Evolutionary conservation across 2,113 vertebrate genomes (phyloP).

Genomic region (Corvus moneduloides): DNA sequence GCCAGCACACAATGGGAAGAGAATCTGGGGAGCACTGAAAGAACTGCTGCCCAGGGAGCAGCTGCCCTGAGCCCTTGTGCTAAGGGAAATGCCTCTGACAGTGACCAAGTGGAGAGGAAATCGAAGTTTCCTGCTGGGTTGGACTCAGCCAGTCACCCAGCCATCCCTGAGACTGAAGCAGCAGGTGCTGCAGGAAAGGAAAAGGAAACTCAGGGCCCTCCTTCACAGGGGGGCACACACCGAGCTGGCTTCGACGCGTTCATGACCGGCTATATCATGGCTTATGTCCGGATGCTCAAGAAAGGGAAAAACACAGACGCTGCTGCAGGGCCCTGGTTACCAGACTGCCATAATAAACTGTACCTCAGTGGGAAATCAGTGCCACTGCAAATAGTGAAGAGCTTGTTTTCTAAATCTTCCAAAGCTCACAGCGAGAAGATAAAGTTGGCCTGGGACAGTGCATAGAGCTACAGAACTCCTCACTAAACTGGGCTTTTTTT

Average conservation of each 20-base stretch:
- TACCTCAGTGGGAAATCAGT: conserved; percentile 94
- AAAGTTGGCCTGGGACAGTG: conserved; percentile 80
- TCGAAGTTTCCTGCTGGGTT: not conserved
- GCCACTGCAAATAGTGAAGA: conserved; percentile 91
- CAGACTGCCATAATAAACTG: conserved; percentile 88
- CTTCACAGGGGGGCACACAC: conserved; percentile 76
- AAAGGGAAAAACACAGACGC: not conserved
- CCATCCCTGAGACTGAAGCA: not conserved
- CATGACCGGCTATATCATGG: conserved; percentile 96
- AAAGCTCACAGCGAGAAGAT: conserved; percentile 92
- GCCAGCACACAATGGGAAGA: not conserved
- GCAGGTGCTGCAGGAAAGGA: not conserved
- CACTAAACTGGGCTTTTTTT: not conserved
- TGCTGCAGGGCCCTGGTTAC: conserved; percentile 66
- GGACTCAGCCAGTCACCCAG: not conserved
- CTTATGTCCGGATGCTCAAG: conserved; percentile 74
- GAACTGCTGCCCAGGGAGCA: not conserved
- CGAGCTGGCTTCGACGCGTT: conserved; percentile 96
- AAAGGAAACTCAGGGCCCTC: not conserved
- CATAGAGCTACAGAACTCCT: conserved; percentile 3
- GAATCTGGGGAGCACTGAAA: not conserved
- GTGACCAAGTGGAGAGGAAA: not conserved
- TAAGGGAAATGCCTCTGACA: not conserved
- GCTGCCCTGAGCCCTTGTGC: not conserved
- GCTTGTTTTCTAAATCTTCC: conserved; percentile 90